Evolutionary conservation across 2,797 vertebrate genomes (phyloP).

Genomic region (Pristis pectinata): DNA sequence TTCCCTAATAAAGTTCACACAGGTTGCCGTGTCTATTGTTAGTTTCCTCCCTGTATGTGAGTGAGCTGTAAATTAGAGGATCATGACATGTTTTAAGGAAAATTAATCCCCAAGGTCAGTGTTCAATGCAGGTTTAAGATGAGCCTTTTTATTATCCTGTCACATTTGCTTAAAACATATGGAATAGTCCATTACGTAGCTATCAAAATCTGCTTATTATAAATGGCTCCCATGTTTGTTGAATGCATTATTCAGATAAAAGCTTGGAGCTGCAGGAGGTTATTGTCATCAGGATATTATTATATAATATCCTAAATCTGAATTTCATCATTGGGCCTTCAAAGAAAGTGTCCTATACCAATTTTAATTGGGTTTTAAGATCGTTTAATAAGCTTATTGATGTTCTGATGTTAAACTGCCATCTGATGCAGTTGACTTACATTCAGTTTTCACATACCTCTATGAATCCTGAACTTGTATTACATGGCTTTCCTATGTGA

Average conservation of each 20-base stretch:
- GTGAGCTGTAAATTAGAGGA: neutral
- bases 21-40: neutral
- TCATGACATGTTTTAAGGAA: conserved; percentile 17
- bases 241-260: conserved; percentile 22
- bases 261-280: neutral
- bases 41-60: neutral
- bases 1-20: neutral
- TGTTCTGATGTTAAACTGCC: conserved; percentile 18
- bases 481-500: conserved; percentile 16
- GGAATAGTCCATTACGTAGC: neutral
- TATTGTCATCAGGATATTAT: neutral
- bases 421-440: conserved; percentile 20
- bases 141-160: neutral
- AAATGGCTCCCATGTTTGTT: conserved; percentile 23
- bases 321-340: conserved; percentile 15
- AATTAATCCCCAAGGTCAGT: conserved; percentile 12
- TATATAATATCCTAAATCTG: conserved; percentile 10
- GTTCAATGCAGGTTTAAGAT: conserved; percentile 10
- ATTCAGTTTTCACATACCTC: conserved; percentile 1
- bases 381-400: conserved; percentile 35
- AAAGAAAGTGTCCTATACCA: neutral
- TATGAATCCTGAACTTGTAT: conserved; percentile 17
- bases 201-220: neutral
- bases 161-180: neutral
- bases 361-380: conserved; percentile 19